Evolutionary conservation across 1,140 invertebrate genomes (phyloP).

Genomic region (Rhopalosiphum maidis): DNA sequence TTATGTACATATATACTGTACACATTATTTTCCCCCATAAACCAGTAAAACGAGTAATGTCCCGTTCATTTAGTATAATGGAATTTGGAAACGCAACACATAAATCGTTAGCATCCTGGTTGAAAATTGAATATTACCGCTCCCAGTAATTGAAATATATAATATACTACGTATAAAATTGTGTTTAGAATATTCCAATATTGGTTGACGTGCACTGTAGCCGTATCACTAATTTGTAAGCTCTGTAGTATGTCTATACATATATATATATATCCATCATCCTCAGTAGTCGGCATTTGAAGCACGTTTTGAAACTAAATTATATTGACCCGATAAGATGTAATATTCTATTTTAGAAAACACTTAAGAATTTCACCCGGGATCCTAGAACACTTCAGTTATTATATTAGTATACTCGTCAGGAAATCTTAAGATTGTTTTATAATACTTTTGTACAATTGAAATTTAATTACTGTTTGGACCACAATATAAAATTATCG

Average conservation of each 20-base stretch:
- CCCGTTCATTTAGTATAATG: constrained; percentile 40
- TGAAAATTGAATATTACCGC: constrained; percentile 47
- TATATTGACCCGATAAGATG: not conserved
- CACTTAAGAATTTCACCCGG: not conserved
- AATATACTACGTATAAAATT: constrained; percentile 31
- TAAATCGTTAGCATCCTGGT: constrained; percentile 28
- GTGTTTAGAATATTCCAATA: constrained; percentile 19
- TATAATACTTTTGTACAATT: not conserved
- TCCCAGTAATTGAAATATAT: constrained; percentile 41
- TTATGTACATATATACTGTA: not conserved
- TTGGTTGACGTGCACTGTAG: not conserved
- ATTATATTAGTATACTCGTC: not conserved
- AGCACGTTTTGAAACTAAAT: not conserved
- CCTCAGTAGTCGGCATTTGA: not conserved
- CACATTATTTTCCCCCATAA: constrained; percentile 6
- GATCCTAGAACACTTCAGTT: not conserved
- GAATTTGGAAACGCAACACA: constrained; percentile 43
- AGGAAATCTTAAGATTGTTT: not conserved
- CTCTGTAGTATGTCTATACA: not conserved
- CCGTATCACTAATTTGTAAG: not conserved
- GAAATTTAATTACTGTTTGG: not conserved
- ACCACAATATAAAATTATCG: no score
- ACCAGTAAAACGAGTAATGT: constrained; percentile 38
- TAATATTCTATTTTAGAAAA: not conserved
- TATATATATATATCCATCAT: not conserved